Base-by-base conservation (phyloP, 2,888 invertebrate species). In the Megastigmus dorsalis region DNA sequence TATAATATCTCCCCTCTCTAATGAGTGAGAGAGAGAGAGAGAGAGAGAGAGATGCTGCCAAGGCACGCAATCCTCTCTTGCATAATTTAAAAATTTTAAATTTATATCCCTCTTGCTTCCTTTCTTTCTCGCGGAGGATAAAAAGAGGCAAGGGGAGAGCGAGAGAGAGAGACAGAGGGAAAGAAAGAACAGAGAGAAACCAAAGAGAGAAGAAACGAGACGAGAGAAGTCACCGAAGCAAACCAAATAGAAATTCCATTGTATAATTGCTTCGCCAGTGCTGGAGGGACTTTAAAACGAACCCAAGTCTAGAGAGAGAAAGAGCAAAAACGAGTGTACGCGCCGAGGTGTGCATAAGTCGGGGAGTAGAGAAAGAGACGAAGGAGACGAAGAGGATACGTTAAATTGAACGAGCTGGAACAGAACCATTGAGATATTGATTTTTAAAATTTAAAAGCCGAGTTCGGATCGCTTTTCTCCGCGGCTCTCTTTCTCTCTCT, bases 171-270 rank as follows among this genome's bases (percentile, higher is more conserved):
- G 13, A 52, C 10, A 45, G 20, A 26, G 9, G 10, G n/a, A 36
- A 20, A 3, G 23, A 52, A 2, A 3, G 15, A 18, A 28, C 18
- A n/a, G 13, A 55, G 9, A 13, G 41, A 13, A 2, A 28, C n/a
- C n/a, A n/a, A n/a, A n/a, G 26, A 4, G 13, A 52, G 4, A 59
- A 41, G 41, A 67, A 55, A 18, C 38, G 57, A 57, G 38, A 43
- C n/a, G 9, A 28, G 13, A 45, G 65, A 69, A 45, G 54, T 70
- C 60, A 30, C 55, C 50, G 68, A 62, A 41, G 63, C 63, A 70
- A 50, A 66, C 70, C 75, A 75, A 75, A 70, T 70, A 70, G 70
- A 70, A 75, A 75, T 75, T 75, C 75, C 75, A 70, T 30, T 30
- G 63, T 48, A 60, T 75, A 75, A 75, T 75, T 75, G 75, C 75